Evolutionary conservation across 2,888 invertebrate species (phyloP), one percentile per base, ranked within the genome.

Genomic region (Bibio marci): DNA sequence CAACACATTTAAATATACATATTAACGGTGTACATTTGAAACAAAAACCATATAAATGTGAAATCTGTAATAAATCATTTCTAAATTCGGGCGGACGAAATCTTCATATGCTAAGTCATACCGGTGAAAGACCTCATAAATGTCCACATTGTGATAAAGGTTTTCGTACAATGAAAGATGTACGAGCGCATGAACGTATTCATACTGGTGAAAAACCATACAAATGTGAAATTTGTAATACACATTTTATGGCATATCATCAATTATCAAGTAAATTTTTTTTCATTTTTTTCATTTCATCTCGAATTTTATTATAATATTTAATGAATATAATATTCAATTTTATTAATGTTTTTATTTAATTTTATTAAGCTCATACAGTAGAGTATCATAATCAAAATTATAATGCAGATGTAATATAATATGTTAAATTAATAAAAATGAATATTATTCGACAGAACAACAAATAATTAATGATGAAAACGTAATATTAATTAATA

Each of bases 141-240:
- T 46, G 46, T 38, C 13, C 26, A 15, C 40, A 39, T 37, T 45
- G 45, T 32, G 34, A 41, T 12, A 45, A 45, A 38, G 33, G 39
- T 2, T 44, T 46, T 36, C 41, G 41, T 31, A 18, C 44, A 15
- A 38, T 39, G 28, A 46, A 46, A 40, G 40, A 43, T 8, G 15
- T 46, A 18, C 38, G 43, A 14, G 43, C 42, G 1, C 46, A 46
- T 35, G 34, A 38, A 32, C 41, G 45, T 12, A 44, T 45, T 17
- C 45, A 45, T 32, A 45, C 45, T 5, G 45, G 45, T 2, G 45
- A 44, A 26, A 45, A 43, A 26, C 43, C 43, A 17, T 45, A 41
- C 25, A 33, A 14, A 10, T 45, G 45, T 28, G 44, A 43, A 34
- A 36, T 45, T 13, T 45, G 45, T 30, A 15, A 38, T n/a, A 32